phyloP scores from a whole-genome alignment of 2,888 invertebrate genomes.

The Diadegma fenestrale region DNA sequence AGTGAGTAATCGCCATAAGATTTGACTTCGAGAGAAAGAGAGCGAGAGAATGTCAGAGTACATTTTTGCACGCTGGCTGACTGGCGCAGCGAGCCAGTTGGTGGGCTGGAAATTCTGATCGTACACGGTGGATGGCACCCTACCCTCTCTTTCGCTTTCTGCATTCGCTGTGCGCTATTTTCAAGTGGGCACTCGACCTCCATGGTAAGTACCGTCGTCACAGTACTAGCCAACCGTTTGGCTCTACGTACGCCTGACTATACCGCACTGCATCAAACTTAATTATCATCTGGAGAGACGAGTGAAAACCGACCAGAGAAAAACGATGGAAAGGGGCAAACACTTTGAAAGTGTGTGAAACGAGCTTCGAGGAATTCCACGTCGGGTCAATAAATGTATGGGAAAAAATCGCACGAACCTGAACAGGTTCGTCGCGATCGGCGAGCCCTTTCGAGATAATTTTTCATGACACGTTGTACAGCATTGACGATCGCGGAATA shows the following conservation, averaged over 20 bases:
- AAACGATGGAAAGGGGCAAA: slow-evolving; percentile 46
- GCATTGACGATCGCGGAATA: neutral
- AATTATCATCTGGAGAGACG: slow-evolving; percentile 74
- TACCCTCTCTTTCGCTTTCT: slow-evolving; percentile 39
- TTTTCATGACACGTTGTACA: neutral
- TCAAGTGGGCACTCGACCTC: slow-evolving; percentile 74
- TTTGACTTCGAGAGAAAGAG: slow-evolving; percentile 17
- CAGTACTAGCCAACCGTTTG: slow-evolving; percentile 57
- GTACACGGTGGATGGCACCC: slow-evolving; percentile 63
- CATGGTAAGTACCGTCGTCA: slow-evolving; percentile 72
- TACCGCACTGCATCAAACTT: slow-evolving; percentile 74
- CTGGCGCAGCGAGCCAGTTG: slow-evolving; percentile 47
- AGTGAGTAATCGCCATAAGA: slow-evolving; percentile 47
- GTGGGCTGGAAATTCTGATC: slow-evolving; percentile 66
- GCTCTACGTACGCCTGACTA: slow-evolving; percentile 39
- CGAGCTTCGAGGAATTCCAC: slow-evolving; percentile 31
- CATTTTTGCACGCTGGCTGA: slow-evolving; percentile 40
- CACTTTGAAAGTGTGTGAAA: slow-evolving; percentile 3
- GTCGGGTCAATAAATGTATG: neutral
- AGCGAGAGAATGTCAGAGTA: slow-evolving; percentile 55
- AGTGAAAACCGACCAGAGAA: slow-evolving; percentile 49
- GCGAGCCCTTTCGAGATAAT: neutral
- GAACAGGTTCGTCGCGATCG: neutral
- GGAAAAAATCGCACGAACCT: neutral
- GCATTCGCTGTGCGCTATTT: slow-evolving; percentile 69